phyloP scores from a whole-genome alignment of 37 sponge, comb jelly and placozoan species.

The Dysidea cf. avara region DNA sequence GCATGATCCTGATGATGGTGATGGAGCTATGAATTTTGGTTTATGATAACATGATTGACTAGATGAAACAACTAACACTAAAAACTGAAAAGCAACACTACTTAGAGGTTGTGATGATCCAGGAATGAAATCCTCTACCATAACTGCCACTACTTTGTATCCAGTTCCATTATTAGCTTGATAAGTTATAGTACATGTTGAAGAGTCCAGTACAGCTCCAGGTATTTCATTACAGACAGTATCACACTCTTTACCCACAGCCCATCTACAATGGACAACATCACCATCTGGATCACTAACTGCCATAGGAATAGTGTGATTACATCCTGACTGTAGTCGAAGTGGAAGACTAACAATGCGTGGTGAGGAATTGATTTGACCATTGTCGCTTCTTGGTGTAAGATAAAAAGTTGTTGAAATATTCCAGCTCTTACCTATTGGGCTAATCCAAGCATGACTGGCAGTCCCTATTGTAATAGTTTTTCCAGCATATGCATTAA shows the following conservation, averaged over 20 bases:
- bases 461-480: constrained; percentile 7
- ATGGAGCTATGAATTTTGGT: constrained; percentile 23
- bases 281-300: too few species aligned
- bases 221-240: constrained; percentile 40
- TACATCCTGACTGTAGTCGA: constrained; percentile 45
- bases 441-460: constrained; percentile 19
- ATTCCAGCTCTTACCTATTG: constrained; percentile 29
- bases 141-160: constrained; percentile 32
- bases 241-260: constrained; percentile 28
- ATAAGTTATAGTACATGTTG: constrained; percentile 12
- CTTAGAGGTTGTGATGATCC: constrained; percentile 16
- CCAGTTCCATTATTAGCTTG: constrained; percentile 14
- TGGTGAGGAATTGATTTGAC: constrained; percentile 49
- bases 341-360: constrained; percentile 33
- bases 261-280: too few species aligned
- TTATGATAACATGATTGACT: constrained; percentile 9
- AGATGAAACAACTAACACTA: constrained; percentile 17
- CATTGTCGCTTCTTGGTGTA: constrained; percentile 37
- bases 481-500: neutral
- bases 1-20: constrained; percentile 10
- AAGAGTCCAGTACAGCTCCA: constrained; percentile 27
- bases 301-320: constrained; percentile 38
- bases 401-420: constrained; percentile 20
- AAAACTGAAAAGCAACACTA: constrained; percentile 41
- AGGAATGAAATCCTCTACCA: constrained; percentile 32